Conservation (phyloP, 1,140 invertebrate genomes). For the Apocrypta bakeri region DNA sequence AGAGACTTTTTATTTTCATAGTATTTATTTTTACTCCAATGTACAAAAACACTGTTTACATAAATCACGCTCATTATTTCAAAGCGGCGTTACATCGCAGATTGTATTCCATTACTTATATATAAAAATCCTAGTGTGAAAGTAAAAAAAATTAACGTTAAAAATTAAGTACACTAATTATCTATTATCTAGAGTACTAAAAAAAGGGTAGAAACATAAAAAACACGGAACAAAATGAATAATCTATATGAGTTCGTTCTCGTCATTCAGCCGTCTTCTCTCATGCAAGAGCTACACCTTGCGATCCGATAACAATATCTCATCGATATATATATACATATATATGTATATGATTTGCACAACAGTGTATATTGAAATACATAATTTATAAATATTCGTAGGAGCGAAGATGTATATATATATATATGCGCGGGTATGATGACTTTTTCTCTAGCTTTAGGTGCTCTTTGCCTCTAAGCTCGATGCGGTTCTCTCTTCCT, state of each 20-base stretch:
- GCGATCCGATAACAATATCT: no score
- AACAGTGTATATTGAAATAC: background rate
- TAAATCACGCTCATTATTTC: no score
- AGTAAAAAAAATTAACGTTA: background rate
- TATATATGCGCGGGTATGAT: background rate
- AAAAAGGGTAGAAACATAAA: background rate
- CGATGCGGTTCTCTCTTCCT: slow-evolving; percentile 60
- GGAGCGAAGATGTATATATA: background rate
- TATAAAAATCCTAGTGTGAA: background rate
- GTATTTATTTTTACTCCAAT: background rate
- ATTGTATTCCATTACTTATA: background rate
- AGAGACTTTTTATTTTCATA: background rate
- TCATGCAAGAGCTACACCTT: background rate
- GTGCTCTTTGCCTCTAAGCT: slow-evolving; percentile 54
- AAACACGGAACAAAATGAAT: background rate
- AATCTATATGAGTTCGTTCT: background rate
- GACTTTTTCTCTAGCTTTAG: background rate
- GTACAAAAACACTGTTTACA: no score
- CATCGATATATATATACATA: no score
- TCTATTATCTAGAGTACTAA: no score
- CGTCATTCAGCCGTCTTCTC: background rate
- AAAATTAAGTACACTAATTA: background rate
- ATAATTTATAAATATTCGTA: slow-evolving; percentile 12
- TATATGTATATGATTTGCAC: background rate
- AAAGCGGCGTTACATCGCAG: no score